Evolutionary conservation across 1,140 invertebrate genomes (phyloP).

Genomic region (Colletes latitarsis): DNA sequence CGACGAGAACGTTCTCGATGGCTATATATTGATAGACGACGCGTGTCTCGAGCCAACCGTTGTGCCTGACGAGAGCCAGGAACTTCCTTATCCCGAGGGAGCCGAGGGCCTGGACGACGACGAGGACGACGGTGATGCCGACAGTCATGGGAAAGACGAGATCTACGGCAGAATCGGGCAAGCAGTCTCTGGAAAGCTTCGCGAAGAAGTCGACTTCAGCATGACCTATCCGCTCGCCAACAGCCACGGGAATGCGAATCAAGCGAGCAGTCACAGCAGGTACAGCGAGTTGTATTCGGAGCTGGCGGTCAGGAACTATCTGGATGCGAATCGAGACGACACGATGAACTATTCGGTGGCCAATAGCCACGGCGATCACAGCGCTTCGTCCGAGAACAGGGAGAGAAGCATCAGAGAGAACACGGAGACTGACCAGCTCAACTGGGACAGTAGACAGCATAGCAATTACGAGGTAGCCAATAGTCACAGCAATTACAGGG

Average conservation of each 20-base stretch:
- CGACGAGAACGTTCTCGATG: slow-evolving; percentile 54
- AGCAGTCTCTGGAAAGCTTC: neutral
- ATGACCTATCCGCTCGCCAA: slow-evolving; percentile 64
- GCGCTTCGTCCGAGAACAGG: slow-evolving; percentile 43
- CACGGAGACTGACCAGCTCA: slow-evolving; percentile 38
- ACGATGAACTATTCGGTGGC: slow-evolving; percentile 46
- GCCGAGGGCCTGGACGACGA: slow-evolving; percentile 38
- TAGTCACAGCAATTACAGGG: slow-evolving; percentile 70
- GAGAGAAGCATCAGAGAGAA: slow-evolving; percentile 35
- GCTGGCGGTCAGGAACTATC: slow-evolving; percentile 14
- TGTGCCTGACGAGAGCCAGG: slow-evolving; percentile 54
- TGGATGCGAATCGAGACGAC: slow-evolving; percentile 11
- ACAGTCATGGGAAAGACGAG: slow-evolving; percentile 46
- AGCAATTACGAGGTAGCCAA: slow-evolving; percentile 69
- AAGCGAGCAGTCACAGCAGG: slow-evolving; percentile 62
- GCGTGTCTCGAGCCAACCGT: slow-evolving; percentile 43
- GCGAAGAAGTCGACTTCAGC: slow-evolving; percentile 37
- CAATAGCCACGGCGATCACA: slow-evolving; percentile 68
- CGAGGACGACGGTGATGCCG: slow-evolving; percentile 12
- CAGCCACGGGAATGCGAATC: slow-evolving; percentile 64
- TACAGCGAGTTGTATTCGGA: slow-evolving; percentile 52
- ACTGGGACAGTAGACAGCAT: slow-evolving; percentile 29
- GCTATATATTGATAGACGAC: slow-evolving; percentile 59
- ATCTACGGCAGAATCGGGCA: slow-evolving; percentile 2
- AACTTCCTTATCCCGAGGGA: slow-evolving; percentile 43